Percentiles rank a stretch among this genome's conserved stretches.
Conservation (phyloP, 2,113 vertebrate genomes). For the Aleadryas rufinucha region DNA sequence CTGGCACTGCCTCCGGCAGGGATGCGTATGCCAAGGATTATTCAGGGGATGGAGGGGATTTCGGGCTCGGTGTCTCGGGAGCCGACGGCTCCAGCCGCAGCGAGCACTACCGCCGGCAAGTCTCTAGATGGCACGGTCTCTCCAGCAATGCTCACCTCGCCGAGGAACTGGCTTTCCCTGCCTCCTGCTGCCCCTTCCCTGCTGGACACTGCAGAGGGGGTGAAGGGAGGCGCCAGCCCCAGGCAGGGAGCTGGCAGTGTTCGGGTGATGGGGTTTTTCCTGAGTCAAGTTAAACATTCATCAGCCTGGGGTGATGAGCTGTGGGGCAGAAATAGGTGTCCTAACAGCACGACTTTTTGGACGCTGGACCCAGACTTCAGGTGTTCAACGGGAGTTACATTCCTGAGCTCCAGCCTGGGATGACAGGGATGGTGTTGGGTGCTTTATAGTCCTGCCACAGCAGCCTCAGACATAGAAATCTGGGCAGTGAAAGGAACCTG, state of each 20-base stretch:
- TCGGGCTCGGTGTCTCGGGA: neutral
- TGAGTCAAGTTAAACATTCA: neutral
- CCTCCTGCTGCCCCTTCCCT: neutral
- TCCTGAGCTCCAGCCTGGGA: neutral
- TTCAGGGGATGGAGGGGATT: neutral
- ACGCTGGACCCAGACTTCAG: neutral
- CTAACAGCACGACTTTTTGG: neutral
- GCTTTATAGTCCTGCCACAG: neutral
- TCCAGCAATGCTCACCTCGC: constrained; percentile 2
- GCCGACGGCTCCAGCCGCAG: neutral
- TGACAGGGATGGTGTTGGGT: neutral
- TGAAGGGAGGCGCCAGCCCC: neutral
- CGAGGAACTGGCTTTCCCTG: neutral
- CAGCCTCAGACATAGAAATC: neutral
- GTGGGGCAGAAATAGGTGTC: neutral
- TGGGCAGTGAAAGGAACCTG: neutral
- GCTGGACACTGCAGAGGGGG: neutral
- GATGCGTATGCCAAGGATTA: rapidly evolving
- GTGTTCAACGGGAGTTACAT: neutral
- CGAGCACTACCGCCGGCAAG: neutral
- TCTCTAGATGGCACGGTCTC: constrained; percentile 57
- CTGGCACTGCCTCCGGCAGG: neutral
- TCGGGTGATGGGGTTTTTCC: neutral
- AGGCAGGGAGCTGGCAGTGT: neutral
- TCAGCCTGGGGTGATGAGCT: neutral